A percentile compares a stretch with the other conserved stretches of the same genome.
phyloP scores from a whole-genome alignment of 1,140 invertebrate species.

The Schlechtendalia chinensis region DNA sequence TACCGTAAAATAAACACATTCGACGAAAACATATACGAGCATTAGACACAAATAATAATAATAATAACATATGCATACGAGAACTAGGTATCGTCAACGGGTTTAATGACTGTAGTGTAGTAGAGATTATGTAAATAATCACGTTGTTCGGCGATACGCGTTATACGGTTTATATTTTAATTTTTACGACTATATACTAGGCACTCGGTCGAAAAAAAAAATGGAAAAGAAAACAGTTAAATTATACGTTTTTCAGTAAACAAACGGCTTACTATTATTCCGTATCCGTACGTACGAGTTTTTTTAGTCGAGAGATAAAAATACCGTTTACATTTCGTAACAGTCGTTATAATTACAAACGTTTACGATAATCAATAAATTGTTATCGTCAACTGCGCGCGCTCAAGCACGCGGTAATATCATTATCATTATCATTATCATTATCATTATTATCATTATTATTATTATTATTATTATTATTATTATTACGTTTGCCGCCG shows the following conservation, averaged over 20 bases:
- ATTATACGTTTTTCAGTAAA: conserved; percentile 1
- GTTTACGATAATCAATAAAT: not conserved
- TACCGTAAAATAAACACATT: no score
- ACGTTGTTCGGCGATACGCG: not conserved
- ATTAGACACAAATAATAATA: not conserved
- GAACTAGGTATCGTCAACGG: not conserved
- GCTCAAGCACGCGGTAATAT: no score
- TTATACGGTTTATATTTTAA: not conserved
- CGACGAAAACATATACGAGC: no score
- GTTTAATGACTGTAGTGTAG: not conserved
- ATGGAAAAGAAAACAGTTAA: not conserved
- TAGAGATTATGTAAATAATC: conserved; percentile 18
- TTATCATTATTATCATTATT: no score
- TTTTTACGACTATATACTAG: not conserved
- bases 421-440: no score
- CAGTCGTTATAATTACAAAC: not conserved
- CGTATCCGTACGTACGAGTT: not conserved
- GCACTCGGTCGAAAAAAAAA: not conserved
- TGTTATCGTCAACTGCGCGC: not conserved
- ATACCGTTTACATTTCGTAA: not conserved
- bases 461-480: no score
- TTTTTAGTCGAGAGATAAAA: no score
- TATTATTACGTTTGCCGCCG: no score
- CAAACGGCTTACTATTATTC: conserved; percentile 1
- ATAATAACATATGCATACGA: not conserved